Base-by-base conservation (phyloP, 2,113 vertebrate genomes). In the Upupa epops region DNA sequence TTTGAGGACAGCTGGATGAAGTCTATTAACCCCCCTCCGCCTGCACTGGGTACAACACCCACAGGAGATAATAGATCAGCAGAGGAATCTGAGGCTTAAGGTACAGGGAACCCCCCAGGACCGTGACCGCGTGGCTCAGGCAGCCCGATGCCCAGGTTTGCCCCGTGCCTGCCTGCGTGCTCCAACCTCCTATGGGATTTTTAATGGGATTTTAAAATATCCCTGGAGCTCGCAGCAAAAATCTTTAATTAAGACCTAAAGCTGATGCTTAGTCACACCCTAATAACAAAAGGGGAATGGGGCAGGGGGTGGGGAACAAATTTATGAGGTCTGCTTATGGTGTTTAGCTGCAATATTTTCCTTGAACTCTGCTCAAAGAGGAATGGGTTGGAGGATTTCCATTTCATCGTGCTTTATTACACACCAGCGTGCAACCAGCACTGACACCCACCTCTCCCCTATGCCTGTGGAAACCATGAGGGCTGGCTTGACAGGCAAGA, bases 351-450 rank as follows among this genome's bases (percentile, higher is more conserved):
- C 92, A 95, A 77, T 96, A 83, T 95, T 96, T 95, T 95, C 92
- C 96, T 96, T 96, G 96, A 96, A 95, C 84, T 91, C 68, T 63
- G 52, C 96, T 96, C 93, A 91, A 84, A 95, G 94, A 80, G 86
- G 84, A 95, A 81, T 25, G 81, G 81, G 86, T 83, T 96, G 92
- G 95, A 94, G 94, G 95, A 76, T 92, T 96, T 95, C 93, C 93
- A 96, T 80, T 96, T 90, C 91, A 68, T 92, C 95, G 82, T 93
- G 93, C 86, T 96, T 96, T 95, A 94, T 92, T 96, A 34, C 89
- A 79, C 92, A 85, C 65, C 84, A 34, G 75, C 3, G 34, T 89
- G 92, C 77, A 77, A 94, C 81, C 48, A 45, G 83, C 88, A 59
- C 24, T 75, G 93, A 89, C 92, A 92, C 92, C 83, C 91, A 95